Evolutionary conservation across 2,113 vertebrate species (phyloP).

Genomic region (Astur gentilis): DNA sequence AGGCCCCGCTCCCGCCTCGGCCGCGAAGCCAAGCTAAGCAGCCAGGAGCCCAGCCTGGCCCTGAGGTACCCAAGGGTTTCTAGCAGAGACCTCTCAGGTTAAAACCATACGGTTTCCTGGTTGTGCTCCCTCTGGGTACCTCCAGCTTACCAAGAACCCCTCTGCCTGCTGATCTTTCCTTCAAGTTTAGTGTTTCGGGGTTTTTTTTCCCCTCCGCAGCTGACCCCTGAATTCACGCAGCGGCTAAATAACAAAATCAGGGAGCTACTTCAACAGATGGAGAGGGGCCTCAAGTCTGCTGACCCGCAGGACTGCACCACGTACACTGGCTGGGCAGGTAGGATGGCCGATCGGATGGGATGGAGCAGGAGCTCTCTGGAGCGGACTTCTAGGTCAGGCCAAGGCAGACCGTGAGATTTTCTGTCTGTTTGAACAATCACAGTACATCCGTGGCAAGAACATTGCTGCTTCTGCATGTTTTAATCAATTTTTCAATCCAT

Average conservation of each 20-base stretch:
- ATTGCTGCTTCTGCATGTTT: neutral
- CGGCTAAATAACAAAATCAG: conserved; percentile 82
- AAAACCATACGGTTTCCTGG: too few relatives aligned
- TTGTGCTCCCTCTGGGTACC: accelerated
- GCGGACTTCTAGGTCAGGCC: neutral
- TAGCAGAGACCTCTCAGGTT: neutral
- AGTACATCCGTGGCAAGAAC: accelerated
- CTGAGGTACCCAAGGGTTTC: neutral
- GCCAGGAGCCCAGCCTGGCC: neutral
- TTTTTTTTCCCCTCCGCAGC: conserved; percentile 61
- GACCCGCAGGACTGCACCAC: conserved; percentile 85
- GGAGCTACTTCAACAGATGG: conserved; percentile 89
- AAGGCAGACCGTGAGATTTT: accelerated
- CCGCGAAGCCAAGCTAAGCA: neutral
- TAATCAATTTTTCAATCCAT: neutral
- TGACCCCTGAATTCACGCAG: conserved; percentile 85
- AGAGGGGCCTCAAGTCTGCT: conserved; percentile 85
- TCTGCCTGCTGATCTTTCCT: neutral
- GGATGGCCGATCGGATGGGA: accelerated
- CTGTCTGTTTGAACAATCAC: neutral
- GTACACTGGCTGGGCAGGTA: conserved; percentile 96
- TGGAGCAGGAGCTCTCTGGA: neutral
- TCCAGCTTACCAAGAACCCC: neutral
- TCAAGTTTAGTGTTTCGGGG: neutral
- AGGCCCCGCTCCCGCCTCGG: neutral